These are phyloP conservation scores for Dipus sagitta DNA, from an alignment of 2,797 vertebrate species.

Conservation along the genomic window DNA sequence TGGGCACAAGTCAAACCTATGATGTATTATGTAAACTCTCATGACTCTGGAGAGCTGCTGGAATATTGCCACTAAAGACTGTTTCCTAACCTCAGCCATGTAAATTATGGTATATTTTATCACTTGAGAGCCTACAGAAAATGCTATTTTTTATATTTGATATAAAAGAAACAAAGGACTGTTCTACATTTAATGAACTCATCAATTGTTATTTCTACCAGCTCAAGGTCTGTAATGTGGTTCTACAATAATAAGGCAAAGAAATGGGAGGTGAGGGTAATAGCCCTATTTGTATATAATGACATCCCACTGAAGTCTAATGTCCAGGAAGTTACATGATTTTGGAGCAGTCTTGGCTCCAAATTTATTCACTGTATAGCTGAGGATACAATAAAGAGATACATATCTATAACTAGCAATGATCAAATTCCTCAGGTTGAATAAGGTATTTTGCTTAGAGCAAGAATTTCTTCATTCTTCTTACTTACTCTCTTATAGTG, in stretches of 20 bases:
- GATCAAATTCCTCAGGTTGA: background rate
- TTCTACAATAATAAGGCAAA: background rate
- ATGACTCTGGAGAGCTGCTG: background rate
- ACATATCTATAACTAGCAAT: background rate
- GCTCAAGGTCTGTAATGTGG: background rate
- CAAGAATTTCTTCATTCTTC: slow-evolving; percentile 12
- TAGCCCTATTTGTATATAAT: background rate
- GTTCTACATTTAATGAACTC: slow-evolving; percentile 14
- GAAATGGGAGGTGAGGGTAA: background rate
- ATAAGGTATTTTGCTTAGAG: background rate
- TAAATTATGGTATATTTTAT: slow-evolving; percentile 11
- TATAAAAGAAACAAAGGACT: slow-evolving; percentile 36
- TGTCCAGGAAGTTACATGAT: background rate
- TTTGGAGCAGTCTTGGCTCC: background rate
- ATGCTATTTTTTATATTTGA: background rate
- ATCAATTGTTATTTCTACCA: background rate
- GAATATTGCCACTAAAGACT: background rate
- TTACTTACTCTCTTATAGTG: background rate
- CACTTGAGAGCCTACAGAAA: slow-evolving; percentile 30
- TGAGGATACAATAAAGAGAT: background rate
- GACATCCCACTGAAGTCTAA: background rate
- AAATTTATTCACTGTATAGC: background rate
- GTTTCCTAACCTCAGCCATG: background rate
- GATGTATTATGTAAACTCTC: background rate
- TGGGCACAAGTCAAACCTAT: background rate